phyloP scores from a whole-genome alignment of 2,113 vertebrate genomes.

The Hemibagrus wyckioides region DNA sequence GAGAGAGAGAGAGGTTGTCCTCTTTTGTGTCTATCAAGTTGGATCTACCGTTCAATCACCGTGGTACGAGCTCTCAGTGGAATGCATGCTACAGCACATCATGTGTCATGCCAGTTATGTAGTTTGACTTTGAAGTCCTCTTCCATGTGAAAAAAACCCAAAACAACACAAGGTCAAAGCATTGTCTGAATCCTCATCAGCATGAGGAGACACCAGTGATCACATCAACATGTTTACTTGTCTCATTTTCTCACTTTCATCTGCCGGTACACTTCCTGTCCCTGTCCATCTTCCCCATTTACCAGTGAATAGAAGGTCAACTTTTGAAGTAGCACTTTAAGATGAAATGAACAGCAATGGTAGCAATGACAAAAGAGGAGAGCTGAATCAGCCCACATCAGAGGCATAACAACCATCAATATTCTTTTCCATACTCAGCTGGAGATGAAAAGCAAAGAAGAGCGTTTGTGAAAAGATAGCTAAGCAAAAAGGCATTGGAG shows the following conservation, averaged over 20 bases:
- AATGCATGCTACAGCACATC: background rate
- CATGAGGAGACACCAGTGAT: background rate
- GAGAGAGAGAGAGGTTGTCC: background rate
- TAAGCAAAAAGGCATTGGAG: conserved; percentile 31
- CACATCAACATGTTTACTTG: conserved; percentile 15
- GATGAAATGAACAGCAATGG: conserved; percentile 17
- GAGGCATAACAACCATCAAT: conserved; percentile 45
- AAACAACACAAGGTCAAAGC: background rate
- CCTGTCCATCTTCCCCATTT: background rate
- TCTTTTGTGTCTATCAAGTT: conserved; percentile 16
- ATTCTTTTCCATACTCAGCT: conserved; percentile 43
- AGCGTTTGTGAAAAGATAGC: conserved; percentile 41
- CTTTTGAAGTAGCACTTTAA: conserved; percentile 33
- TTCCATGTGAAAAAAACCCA: background rate
- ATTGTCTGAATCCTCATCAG: conserved; percentile 4
- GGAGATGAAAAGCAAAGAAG: conserved; percentile 42
- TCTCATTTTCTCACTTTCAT: conserved; percentile 1
- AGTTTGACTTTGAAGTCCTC: background rate
- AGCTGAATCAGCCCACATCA: conserved; percentile 47
- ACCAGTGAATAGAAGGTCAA: conserved; percentile 23
- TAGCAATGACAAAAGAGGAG: conserved; percentile 14
- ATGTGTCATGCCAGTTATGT: background rate
- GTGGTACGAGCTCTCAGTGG: background rate
- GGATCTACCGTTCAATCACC: conserved; percentile 25
- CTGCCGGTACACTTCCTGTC: background rate